Base-by-base conservation (phyloP, 2,797 vertebrate genomes). In the Phrynocephalus guinanensis region DNA sequence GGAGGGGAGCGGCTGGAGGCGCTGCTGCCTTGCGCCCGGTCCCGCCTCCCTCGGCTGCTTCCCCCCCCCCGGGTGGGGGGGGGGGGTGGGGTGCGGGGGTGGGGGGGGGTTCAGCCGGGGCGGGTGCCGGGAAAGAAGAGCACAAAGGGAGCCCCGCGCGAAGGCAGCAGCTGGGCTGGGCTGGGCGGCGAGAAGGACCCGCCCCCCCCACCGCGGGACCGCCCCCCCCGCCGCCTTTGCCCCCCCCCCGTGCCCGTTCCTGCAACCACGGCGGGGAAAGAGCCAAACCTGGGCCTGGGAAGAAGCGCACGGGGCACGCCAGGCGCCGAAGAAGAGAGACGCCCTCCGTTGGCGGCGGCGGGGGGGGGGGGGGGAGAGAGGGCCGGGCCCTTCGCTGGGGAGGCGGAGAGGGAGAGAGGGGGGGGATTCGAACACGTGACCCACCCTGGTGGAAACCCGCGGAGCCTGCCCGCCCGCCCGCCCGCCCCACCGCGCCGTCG, bases 141-240 rank as follows among this genome's bases (percentile, higher is more conserved):
- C 70, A 85, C 89, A 92, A 92, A 93, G 92, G 92, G 89, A 82
- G 26, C 9, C 26, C 79, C 6, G 22, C 38, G 79, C 33, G 52
- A 1, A 15, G 10, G 24, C 38, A 38, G 50, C 28, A 9, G 38
- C 84, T 48, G 56, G 76, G 68, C 78, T 52, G 66, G 76, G 52
- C 70, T 73, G 44, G 22, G 18, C 9, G 66, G 8, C 67, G 48
- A 66, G 2, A 33, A 71, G 60, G 66, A 15, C 26, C 56, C 81
- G 63, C 63, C 80, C 38, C 79, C 82, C 81, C 50, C 60, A 63
- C 60, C 3, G 0, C 15, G 11, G 15, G 1, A 2, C 15, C 60
- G 18, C 60, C 18, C 1, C 60, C 15, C 3, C 60, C 15, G 60
- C 60, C n/a, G n/a, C n/a, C n/a, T n/a, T n/a, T n/a, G n/a, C n/a